These are phyloP conservation scores for Gastrophysa polygoni DNA, from an alignment of 2,888 invertebrate species.

Conservation along the genomic window DNA sequence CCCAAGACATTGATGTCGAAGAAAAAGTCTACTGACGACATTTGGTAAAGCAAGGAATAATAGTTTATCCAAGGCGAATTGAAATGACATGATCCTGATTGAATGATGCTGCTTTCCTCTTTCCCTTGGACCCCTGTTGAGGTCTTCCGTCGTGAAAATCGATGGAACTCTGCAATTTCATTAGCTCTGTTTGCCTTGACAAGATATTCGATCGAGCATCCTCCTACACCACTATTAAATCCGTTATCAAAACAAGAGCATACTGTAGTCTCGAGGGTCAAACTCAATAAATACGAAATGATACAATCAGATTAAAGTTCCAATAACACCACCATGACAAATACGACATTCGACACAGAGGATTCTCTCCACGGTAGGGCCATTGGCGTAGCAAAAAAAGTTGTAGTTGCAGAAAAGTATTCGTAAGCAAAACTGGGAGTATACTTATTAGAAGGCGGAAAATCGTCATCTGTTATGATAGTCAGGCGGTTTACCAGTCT, in stretches of 20 bases:
- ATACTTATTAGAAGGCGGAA: no score
- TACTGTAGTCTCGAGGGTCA: constrained; percentile 43
- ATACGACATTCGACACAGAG: constrained; percentile 43
- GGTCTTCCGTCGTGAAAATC: background rate
- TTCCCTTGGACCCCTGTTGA: background rate
- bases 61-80: no score
- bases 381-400: constrained; percentile 18
- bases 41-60: no score
- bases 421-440: no score
- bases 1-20: no score
- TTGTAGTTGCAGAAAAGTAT: constrained; percentile 10
- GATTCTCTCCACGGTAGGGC: constrained; percentile 25
- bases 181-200: constrained; percentile 19
- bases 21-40: no score
- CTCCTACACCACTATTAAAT: constrained; percentile 33
- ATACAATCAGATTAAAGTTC: constrained; percentile 51
- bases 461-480: no score
- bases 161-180: constrained; percentile 4
- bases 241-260: constrained; percentile 47
- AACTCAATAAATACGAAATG: constrained; percentile 48
- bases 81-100: no score
- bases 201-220: constrained; percentile 30
- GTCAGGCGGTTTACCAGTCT: no score
- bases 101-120: no score
- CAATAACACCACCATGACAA: constrained; percentile 53